Base-by-base conservation (phyloP, 2,888 invertebrate genomes). In the Drepana falcataria region DNA sequence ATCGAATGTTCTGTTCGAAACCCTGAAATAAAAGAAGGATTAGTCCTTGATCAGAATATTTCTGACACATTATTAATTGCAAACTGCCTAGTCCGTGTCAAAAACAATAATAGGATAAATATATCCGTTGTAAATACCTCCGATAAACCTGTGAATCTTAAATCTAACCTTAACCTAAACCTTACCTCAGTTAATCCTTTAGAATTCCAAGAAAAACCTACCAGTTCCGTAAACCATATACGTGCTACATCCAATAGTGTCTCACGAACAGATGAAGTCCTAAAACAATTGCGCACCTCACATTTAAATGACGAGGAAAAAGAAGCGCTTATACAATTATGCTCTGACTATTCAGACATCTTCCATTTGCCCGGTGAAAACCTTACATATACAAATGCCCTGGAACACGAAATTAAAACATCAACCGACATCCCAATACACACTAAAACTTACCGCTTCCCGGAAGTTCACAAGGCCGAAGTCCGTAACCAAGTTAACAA, bases 1-100 rank as follows among this genome's bases (percentile, higher is more conserved):
- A 63, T 68, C 4, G 66, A 71, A 60, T 69, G 66, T 35, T 54
- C 69, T 9, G 64, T 68, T 1, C 7, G 2, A 3, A 67, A 67
- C 34, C 62, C 66, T 21, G 54, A 68, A 49, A 9, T 68, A 2
- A 58, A 57, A 53, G 66, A 68, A 57, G 66, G 63, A 5, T 6
- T 64, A 6, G 52, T 66, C 21, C 44, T 59, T 2, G 60, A 64
- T 54, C 59, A 64, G 53, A 52, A 62, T 7, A 1, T 55, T 4
- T 49, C 37, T 1, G 48, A 56, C 3, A 48, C 53, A 2, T 47
- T 66, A 2, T 48, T 66, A 0, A 48, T 69, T 2, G 58, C 63
- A 33, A 60, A 60, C 47, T 63, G 59, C 34, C 5, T 63, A 7
- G 60, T 64, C 0, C 7, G 35, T 3, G 59, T 62, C 4, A 63